Conservation (phyloP, 2,888 invertebrate genomes). For the Patella caerulea region DNA sequence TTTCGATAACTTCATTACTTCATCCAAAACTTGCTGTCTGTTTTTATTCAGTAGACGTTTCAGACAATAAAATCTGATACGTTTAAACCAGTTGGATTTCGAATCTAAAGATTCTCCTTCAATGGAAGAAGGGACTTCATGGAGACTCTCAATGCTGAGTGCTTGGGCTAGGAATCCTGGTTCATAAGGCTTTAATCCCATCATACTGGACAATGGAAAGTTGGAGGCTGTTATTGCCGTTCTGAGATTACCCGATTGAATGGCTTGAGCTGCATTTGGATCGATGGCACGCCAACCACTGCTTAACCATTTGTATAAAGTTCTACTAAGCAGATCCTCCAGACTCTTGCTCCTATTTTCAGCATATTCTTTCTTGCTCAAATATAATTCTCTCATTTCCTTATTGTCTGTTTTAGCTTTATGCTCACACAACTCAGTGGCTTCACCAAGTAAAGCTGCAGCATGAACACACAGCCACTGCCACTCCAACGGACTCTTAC, state of each 20-base stretch:
- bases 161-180: slow-evolving; percentile 38
- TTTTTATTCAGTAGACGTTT: slow-evolving; percentile 56
- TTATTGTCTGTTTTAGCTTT: slow-evolving; percentile 32
- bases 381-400: slow-evolving; percentile 55
- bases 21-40: slow-evolving; percentile 9
- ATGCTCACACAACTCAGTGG: slow-evolving; percentile 51
- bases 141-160: slow-evolving; percentile 44
- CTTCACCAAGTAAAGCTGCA: slow-evolving; percentile 59
- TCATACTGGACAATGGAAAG: slow-evolving; percentile 48
- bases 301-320: slow-evolving; percentile 59
- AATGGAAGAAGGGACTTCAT: slow-evolving; percentile 32
- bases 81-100: slow-evolving; percentile 52
- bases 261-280: slow-evolving; percentile 26
- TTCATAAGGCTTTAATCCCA: slow-evolving; percentile 34
- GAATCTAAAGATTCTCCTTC: slow-evolving; percentile 22
- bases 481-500: slow-evolving; percentile 63
- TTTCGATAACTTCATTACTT: neutral
- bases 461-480: slow-evolving; percentile 65
- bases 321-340: slow-evolving; percentile 57
- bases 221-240: slow-evolving; percentile 51
- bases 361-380: slow-evolving; percentile 50
- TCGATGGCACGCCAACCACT: slow-evolving; percentile 59
- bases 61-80: slow-evolving; percentile 60
- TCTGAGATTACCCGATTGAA: slow-evolving; percentile 37
- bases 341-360: slow-evolving; percentile 53